Evolutionary conservation across 2,113 vertebrate species (phyloP).

Genomic region (Corapipo altera): DNA sequence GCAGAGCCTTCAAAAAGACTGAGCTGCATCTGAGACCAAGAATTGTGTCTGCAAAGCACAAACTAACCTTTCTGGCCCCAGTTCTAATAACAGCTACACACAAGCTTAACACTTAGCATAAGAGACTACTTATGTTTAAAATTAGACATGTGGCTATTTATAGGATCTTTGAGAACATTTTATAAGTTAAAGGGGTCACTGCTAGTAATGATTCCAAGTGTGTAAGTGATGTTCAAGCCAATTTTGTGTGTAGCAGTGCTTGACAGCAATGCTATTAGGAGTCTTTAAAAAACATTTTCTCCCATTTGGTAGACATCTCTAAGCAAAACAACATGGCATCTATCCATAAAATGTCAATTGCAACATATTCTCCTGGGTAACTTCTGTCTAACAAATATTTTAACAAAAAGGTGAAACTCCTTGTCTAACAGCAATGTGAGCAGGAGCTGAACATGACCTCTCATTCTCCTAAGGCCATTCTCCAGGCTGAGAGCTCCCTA

Average conservation of each 20-base stretch:
- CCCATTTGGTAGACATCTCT: background rate
- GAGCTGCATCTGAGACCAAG: background rate
- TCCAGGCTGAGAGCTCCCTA: background rate
- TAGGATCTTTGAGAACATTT: constrained; percentile 5
- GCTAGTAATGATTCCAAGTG: background rate
- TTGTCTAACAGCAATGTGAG: background rate
- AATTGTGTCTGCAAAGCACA: background rate
- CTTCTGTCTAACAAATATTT: background rate
- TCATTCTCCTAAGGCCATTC: background rate
- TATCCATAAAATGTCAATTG: background rate
- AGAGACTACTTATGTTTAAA: constrained; percentile 33
- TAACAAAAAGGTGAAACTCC: background rate
- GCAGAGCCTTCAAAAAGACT: background rate
- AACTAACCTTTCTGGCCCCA: background rate
- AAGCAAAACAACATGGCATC: background rate
- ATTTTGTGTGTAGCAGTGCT: background rate
- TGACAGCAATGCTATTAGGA: background rate
- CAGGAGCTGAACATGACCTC: background rate
- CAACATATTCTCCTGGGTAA: background rate
- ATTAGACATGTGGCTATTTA: constrained; percentile 22
- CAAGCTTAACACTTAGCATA: background rate
- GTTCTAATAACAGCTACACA: background rate
- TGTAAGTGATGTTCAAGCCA: background rate
- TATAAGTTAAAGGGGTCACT: constrained; percentile 25
- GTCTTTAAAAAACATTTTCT: background rate